Conservation (phyloP, 2,797 vertebrate species). For the Rachycentron canadum region DNA sequence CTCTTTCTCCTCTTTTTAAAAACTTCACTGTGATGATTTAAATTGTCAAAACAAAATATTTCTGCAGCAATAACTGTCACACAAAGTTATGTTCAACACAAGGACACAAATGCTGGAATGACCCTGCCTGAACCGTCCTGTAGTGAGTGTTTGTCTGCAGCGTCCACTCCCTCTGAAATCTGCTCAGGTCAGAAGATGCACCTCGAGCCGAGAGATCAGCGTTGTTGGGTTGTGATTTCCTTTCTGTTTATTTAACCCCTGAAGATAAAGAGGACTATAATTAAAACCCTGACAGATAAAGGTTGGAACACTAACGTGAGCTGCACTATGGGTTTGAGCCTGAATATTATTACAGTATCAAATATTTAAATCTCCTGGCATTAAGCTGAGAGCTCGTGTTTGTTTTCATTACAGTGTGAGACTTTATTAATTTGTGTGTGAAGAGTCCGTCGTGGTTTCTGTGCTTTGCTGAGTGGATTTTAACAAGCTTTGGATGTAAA, state of each 20-base stretch:
- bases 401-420: slow-evolving; percentile 7
- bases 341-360: not conserved
- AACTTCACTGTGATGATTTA: not conserved
- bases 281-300: too few species aligned
- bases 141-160: not conserved
- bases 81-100: not conserved
- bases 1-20: not conserved
- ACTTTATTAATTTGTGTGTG: slow-evolving; percentile 18
- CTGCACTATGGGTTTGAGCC: not conserved
- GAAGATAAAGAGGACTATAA: too few species aligned
- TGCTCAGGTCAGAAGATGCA: too few species aligned
- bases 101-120: not conserved
- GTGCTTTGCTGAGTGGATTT: slow-evolving; percentile 23
- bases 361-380: not conserved
- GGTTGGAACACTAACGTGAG: not conserved
- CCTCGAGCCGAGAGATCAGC: too few species aligned
- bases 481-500: slow-evolving; percentile 34
- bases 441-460: not conserved
- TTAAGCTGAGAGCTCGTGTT: not conserved
- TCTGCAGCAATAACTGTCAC: not conserved
- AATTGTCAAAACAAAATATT: slow-evolving; percentile 25
- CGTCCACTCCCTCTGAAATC: not conserved
- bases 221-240: too few species aligned
- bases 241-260: too few species aligned
- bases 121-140: not conserved